Conservation (phyloP, 2,797 vertebrate genomes). For the Rousettus madagascariensis region DNA sequence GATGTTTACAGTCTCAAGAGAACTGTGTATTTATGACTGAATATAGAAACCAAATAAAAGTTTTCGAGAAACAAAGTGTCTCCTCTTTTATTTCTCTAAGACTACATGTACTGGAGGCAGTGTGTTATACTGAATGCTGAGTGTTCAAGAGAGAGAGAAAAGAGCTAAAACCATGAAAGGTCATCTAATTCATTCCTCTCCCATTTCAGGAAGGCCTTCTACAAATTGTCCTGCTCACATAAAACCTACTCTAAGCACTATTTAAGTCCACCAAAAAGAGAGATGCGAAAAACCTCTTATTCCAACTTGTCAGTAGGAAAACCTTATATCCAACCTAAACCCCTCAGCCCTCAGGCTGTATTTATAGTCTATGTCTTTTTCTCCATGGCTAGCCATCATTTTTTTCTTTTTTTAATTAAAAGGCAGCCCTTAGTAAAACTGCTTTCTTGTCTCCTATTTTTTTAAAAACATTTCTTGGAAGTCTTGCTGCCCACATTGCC, state of each 20-base stretch:
- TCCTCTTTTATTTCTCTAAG: not conserved
- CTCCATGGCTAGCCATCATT: not conserved
- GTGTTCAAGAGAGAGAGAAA: not conserved
- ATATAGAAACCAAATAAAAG: conserved; percentile 64
- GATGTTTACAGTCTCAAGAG: not conserved
- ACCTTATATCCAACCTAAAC: not conserved
- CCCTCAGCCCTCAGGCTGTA: not conserved
- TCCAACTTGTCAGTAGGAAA: not conserved
- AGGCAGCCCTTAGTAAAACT: not conserved
- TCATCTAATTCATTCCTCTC: not conserved
- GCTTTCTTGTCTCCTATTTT: not conserved
- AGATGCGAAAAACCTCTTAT: not conserved
- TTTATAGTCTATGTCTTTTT: conserved; percentile 1
- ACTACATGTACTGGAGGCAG: not conserved
- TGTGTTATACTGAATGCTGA: not conserved
- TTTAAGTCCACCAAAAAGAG: not conserved
- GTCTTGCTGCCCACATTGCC: not conserved
- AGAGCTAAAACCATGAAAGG: not conserved
- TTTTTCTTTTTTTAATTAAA: not conserved
- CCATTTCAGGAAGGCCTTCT: not conserved
- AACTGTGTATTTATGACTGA: conserved; percentile 27
- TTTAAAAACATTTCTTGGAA: not conserved
- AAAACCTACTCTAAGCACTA: not conserved
- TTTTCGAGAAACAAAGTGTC: not conserved
- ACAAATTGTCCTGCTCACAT: not conserved